Evolutionary conservation across 92 coral and sea anemone species (phyloP).

Genomic region (Ricordea florida): DNA sequence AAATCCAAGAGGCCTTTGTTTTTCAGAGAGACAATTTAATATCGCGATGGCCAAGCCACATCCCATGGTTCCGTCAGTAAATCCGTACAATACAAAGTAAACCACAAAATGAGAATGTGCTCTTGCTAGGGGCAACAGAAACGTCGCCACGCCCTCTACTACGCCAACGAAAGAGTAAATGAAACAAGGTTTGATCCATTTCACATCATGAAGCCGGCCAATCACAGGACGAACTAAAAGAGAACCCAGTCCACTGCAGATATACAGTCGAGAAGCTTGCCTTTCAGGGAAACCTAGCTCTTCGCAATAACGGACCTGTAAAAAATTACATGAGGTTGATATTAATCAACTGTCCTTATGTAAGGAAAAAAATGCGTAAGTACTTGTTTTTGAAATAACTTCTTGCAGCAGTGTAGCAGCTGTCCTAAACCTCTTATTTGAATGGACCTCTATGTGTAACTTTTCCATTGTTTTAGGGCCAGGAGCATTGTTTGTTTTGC

Average conservation of each 20-base stretch:
- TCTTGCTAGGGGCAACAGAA: constrained; percentile 18
- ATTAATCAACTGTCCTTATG: too few relatives aligned
- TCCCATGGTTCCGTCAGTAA: constrained; percentile 22
- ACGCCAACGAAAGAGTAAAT: constrained; percentile 19
- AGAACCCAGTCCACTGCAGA: constrained; percentile 43
- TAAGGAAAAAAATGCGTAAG: too few relatives aligned
- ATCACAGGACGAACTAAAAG: constrained; percentile 44
- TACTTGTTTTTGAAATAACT: too few relatives aligned
- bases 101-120: constrained; percentile 14
- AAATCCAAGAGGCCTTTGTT: background rate
- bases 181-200: constrained; percentile 2
- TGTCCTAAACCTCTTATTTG: too few relatives aligned
- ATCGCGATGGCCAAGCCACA: constrained; percentile 8
- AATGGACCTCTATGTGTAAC: too few relatives aligned
- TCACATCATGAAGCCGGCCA: constrained; percentile 47
- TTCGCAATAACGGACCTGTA: constrained; percentile 44
- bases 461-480: too few relatives aligned
- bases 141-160: constrained; percentile 32
- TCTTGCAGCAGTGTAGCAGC: too few relatives aligned
- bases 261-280: constrained; percentile 35
- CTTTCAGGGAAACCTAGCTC: constrained; percentile 11
- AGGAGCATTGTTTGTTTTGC: too few relatives aligned
- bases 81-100: constrained; percentile 15
- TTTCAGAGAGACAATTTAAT: background rate
- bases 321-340: too few relatives aligned